Percentiles rank a stretch among this genome's conserved stretches.
Conservation (phyloP, 2,113 vertebrate species). For the Alectura lathami region DNA sequence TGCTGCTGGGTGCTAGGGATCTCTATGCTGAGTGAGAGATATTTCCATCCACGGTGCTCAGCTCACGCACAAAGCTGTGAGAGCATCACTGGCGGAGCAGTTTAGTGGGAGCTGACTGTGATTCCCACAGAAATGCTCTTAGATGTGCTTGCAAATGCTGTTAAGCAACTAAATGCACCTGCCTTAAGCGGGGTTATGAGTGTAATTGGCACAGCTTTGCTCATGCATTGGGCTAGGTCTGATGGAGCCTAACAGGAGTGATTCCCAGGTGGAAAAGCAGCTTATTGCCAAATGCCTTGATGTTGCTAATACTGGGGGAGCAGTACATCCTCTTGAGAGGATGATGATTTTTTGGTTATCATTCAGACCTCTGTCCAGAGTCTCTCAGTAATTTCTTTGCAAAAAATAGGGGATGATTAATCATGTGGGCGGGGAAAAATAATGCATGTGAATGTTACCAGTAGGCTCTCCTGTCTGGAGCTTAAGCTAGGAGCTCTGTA, state of each 20-base stretch:
- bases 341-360: background rate
- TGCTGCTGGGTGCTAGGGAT: background rate
- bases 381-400: background rate
- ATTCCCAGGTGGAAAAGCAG: background rate
- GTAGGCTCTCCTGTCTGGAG: background rate
- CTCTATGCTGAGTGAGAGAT: background rate
- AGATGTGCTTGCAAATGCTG: background rate
- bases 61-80: background rate
- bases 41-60: background rate
- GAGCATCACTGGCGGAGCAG: background rate
- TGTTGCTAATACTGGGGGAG: background rate
- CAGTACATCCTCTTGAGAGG: background rate
- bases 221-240: fast-evolving
- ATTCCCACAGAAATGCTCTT: background rate
- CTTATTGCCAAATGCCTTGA: background rate
- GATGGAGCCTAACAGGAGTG: background rate
- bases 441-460: background rate
- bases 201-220: background rate
- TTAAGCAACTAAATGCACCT: background rate
- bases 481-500: background rate
- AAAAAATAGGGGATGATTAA: fast-evolving
- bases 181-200: background rate
- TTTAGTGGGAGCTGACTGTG: background rate
- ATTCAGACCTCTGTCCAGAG: background rate
- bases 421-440: background rate